These are phyloP conservation scores for Rhinoderma darwinii DNA, from an alignment of 2,113 vertebrate species.

Conservation along the genomic window DNA sequence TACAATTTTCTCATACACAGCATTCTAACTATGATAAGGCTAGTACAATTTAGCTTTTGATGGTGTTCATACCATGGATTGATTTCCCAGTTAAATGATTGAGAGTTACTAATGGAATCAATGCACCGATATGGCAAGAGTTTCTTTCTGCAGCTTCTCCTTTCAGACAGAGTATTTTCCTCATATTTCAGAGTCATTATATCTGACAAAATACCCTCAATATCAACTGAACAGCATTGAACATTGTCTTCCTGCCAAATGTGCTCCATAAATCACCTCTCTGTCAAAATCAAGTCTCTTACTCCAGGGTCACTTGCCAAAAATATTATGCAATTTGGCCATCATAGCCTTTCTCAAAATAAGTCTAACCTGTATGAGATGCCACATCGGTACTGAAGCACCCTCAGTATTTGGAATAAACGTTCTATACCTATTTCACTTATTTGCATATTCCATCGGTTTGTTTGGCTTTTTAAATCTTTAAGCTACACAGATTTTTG, in stretches of 20 bases:
- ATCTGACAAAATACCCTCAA: conserved; percentile 22
- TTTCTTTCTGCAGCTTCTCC: conserved; percentile 2
- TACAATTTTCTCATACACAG: background rate
- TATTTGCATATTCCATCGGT: background rate
- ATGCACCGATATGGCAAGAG: background rate
- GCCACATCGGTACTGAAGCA: background rate
- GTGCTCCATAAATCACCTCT: conserved; percentile 6
- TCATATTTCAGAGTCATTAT: conserved; percentile 29
- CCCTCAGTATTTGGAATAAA: background rate
- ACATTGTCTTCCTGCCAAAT: conserved; percentile 11
- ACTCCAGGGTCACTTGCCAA: background rate
- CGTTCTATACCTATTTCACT: background rate
- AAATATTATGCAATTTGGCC: background rate
- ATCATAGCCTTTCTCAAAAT: background rate
- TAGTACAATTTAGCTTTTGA: background rate
- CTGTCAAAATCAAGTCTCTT: background rate
- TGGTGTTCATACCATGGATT: background rate
- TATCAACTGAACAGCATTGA: conserved; percentile 18
- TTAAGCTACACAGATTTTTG: background rate
- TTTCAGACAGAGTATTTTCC: conserved; percentile 6
- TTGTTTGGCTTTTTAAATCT: background rate
- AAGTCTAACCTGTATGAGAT: background rate
- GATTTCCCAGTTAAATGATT: conserved; percentile 16
- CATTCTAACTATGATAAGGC: background rate
- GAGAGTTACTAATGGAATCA: conserved; percentile 11